These are phyloP conservation scores for Megaceryle maxima DNA, from an alignment of 2,113 vertebrate species.

Conservation along the genomic window DNA sequence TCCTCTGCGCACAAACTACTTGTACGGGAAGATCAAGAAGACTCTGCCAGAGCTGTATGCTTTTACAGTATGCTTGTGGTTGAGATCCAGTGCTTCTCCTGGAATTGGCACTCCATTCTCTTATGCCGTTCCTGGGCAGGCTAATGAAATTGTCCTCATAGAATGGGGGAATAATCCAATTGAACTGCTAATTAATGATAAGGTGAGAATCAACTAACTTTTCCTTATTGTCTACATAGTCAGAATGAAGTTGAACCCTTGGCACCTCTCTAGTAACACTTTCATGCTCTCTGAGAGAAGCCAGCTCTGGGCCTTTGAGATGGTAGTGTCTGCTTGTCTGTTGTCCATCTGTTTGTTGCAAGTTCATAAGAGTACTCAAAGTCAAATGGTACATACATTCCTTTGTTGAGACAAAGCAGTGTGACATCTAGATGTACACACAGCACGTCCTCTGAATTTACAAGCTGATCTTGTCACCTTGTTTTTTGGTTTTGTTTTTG, in stretches of 20 bases:
- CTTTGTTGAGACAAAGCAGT: neutral
- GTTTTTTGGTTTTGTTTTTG: neutral
- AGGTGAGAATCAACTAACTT: conserved; percentile 74
- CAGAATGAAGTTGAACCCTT: neutral
- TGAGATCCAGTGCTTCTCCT: conserved; percentile 90
- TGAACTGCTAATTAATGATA: conserved; percentile 95
- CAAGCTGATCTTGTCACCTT: neutral
- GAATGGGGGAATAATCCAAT: conserved; percentile 99
- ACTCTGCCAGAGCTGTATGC: conserved; percentile 94
- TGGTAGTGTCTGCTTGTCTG: neutral
- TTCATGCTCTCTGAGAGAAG: neutral
- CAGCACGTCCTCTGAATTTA: neutral
- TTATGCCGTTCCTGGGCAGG: conserved; percentile 92
- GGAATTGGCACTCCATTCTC: conserved; percentile 97
- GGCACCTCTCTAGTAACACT: neutral
- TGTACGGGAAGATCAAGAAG: conserved; percentile 96
- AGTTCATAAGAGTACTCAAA: neutral
- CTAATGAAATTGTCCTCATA: conserved; percentile 97
- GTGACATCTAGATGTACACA: neutral
- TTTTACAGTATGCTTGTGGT: conserved; percentile 97
- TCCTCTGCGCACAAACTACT: conserved; percentile 93
- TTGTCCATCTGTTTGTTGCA: neutral
- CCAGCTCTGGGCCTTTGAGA: neutral
- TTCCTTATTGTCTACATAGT: fast-evolving
- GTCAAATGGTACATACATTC: neutral